Base-by-base conservation (phyloP, 2,797 vertebrate species). In the Lagocephalus sceleratus region DNA sequence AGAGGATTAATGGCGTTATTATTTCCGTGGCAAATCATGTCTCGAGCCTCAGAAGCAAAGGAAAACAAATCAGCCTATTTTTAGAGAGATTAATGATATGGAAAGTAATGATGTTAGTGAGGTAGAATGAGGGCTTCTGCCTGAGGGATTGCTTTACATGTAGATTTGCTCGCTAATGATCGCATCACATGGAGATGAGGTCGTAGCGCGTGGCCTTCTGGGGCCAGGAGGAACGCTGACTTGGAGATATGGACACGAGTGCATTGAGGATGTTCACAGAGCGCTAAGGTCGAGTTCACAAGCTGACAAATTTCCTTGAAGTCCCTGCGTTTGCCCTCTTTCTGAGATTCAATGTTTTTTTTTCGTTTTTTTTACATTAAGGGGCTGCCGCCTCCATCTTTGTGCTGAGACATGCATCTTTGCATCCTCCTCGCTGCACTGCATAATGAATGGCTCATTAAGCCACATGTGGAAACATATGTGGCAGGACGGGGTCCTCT, bases 381-480 rank as follows among this genome's bases (percentile, higher is more conserved):
- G 61, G 59, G 44, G 71, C 66, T 86, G 82, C 74, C 78, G 86
- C 80, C 68, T 63, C 67, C 70, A 60, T 50, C 69, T 63, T 73
- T 71, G 48, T 63, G 83, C 87, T 87, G 88, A 88, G 54, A 61
- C 50, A 12, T 62, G 79, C 85, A 84, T 71, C 67, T 76, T 63
- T 48, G 68, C 68, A 66, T 63, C 66, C 63, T 59, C 64, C 73
- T 70, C 44, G 63, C 71, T 75, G 76, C 57, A 63, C 26, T 87
- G 82, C 81, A 89, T 90, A 90, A 88, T 89, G 88, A 87, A 88
- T 85, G 76, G 47, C 79, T 90, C 82, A 89, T 90, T 90, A 89
- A 76, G 66, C 75, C 77, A 69, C 76, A 77, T 73, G 57, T 60
- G 66, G 67, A 84, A 87, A 85, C 82, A 84, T 71, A 83, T 78